Conservation (phyloP, 2,113 vertebrate species). For the Pitta sordida region DNA sequence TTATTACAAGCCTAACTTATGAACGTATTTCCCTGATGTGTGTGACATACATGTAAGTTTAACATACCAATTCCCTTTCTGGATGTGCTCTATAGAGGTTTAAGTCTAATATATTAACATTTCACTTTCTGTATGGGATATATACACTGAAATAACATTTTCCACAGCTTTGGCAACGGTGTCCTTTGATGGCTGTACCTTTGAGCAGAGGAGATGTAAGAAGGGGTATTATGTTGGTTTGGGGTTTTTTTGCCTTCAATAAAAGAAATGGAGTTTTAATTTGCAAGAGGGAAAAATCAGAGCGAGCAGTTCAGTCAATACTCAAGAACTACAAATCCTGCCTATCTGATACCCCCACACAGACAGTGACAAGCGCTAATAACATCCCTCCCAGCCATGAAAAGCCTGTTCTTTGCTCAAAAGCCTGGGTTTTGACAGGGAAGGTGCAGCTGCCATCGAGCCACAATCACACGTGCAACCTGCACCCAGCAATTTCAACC, state of each 20-base stretch:
- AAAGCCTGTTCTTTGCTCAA: not conserved
- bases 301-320: not conserved
- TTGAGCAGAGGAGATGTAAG: not conserved
- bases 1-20: not conserved
- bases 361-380: constrained; percentile 20
- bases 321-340: not conserved
- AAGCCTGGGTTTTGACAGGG: constrained; percentile 12
- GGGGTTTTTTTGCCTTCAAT: not conserved
- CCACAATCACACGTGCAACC: not conserved
- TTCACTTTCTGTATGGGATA: not conserved
- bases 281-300: not conserved
- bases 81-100: too few relatives aligned
- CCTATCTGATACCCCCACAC: not conserved
- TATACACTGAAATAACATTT: not conserved
- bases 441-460: not conserved
- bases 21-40: not conserved
- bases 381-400: not conserved
- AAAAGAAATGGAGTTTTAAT: not conserved
- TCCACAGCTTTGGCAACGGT: too few relatives aligned
- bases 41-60: not conserved
- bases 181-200: not conserved
- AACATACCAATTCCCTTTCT: not conserved
- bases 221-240: not conserved
- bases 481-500: not conserved
- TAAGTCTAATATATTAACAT: too few relatives aligned